A percentile compares a stretch with the other conserved stretches of the same genome.
These are phyloP conservation scores for Morone chrysops DNA, from an alignment of 2,113 vertebrate species.

Conservation along the genomic window DNA sequence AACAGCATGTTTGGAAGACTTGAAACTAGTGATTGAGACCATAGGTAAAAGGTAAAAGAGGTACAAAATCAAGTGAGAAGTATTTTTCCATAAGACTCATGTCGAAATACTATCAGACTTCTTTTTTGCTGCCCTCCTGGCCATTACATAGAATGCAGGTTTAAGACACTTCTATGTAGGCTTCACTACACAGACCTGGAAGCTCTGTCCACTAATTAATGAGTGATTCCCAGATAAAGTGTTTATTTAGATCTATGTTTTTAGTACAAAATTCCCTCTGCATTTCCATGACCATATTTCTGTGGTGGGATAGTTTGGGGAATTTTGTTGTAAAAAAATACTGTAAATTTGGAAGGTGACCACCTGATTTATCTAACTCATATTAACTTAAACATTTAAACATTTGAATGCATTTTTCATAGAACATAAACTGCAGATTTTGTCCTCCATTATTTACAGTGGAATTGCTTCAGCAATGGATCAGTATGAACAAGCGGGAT, in stretches of 20 bases:
- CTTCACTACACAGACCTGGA: too few species aligned
- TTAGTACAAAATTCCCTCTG: too few species aligned
- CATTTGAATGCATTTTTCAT: neutral
- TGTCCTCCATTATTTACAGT: neutral
- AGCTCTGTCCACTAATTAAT: too few species aligned
- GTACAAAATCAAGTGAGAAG: too few species aligned
- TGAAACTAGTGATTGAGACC: too few species aligned
- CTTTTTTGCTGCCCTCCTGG: too few species aligned
- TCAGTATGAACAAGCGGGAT: neutral
- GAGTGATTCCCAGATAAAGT: neutral
- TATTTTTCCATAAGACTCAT: too few species aligned
- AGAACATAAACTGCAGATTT: neutral
- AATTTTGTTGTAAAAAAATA: neutral
- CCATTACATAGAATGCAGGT: too few species aligned
- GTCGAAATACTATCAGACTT: too few species aligned
- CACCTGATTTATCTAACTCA: neutral
- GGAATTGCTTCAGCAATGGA: neutral
- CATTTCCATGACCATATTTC: neutral
- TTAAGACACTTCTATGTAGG: too few species aligned
- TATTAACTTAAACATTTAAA: neutral
- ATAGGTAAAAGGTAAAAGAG: too few species aligned
- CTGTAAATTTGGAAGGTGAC: neutral
- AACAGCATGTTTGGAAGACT: too few species aligned
- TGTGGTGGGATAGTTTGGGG: neutral
- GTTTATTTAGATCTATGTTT: neutral